A percentile compares a stretch with the other conserved stretches of the same genome.
Evolutionary conservation across 2,113 vertebrate species (phyloP).

Genomic region (Apteryx owenii): DNA sequence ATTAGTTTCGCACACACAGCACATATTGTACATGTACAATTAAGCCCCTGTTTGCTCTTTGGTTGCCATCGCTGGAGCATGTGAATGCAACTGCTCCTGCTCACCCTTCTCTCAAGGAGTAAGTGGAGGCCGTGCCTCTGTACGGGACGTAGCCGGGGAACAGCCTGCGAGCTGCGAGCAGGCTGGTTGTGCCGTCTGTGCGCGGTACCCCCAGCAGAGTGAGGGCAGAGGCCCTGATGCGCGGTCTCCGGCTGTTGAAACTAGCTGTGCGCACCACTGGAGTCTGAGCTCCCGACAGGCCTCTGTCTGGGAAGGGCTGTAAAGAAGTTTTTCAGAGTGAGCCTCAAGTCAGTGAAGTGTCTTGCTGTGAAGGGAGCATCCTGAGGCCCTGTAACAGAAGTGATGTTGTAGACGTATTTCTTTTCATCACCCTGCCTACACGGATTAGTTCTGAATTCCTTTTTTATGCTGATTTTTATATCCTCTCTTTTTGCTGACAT

Average conservation of each 20-base stretch:
- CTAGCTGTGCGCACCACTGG: not conserved
- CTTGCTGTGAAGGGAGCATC: not conserved
- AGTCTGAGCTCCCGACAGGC: not conserved
- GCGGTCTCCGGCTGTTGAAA: not conserved
- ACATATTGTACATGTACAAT: not conserved
- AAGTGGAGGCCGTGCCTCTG: not conserved
- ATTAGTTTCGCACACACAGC: not conserved
- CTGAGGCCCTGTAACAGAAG: not conserved
- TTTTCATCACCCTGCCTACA: not conserved
- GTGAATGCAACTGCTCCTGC: not conserved
- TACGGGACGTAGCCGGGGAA: rapidly evolving
- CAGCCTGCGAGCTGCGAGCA: not conserved
- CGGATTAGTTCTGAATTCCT: not conserved
- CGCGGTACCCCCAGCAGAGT: not conserved
- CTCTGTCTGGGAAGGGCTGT: not conserved
- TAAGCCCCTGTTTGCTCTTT: not conserved
- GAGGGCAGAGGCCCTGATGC: not conserved
- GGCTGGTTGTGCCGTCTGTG: not conserved
- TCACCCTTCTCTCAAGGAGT: not conserved
- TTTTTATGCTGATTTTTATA: not conserved
- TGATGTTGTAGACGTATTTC: not conserved
- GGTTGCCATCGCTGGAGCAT: not conserved
- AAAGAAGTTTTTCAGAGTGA: not conserved
- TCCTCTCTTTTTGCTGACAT: not conserved
- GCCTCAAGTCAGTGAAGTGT: not conserved